Conservation (phyloP, 2,797 vertebrate genomes). For the Pseudochaenichthys georgianus region DNA sequence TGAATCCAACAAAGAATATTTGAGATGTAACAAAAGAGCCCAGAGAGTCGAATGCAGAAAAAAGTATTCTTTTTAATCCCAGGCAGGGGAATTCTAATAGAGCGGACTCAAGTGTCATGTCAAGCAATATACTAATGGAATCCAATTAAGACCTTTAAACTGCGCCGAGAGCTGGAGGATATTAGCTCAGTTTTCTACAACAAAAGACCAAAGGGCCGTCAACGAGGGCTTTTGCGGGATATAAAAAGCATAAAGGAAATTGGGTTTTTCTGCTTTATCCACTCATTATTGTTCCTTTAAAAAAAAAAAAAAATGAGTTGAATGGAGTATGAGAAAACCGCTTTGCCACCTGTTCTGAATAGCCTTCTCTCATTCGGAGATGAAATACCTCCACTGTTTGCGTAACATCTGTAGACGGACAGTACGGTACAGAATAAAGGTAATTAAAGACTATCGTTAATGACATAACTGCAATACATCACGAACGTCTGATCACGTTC, state of each 20-base stretch:
- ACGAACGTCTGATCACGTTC: neutral
- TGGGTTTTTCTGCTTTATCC: slow-evolving; percentile 85
- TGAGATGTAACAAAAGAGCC: slow-evolving; percentile 80
- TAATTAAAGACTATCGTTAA: slow-evolving; percentile 59
- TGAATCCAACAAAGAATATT: slow-evolving; percentile 81
- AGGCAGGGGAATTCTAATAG: slow-evolving; percentile 83
- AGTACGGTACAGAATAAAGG: slow-evolving; percentile 32
- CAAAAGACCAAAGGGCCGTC: slow-evolving; percentile 87
- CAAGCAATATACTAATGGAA: slow-evolving; percentile 88
- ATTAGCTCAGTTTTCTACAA: slow-evolving; percentile 87
- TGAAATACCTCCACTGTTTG: slow-evolving; percentile 53
- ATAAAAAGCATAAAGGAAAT: slow-evolving; percentile 85
- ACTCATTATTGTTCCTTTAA: slow-evolving; percentile 83
- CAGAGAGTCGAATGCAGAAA: slow-evolving; percentile 75
- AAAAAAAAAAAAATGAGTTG: slow-evolving; percentile 84
- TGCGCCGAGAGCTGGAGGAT: slow-evolving; percentile 82
- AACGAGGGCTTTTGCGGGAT: slow-evolving; percentile 82
- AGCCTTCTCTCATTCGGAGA: slow-evolving; percentile 49
- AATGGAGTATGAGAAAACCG: slow-evolving; percentile 76
- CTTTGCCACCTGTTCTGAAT: slow-evolving; percentile 75
- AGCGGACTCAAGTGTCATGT: slow-evolving; percentile 86
- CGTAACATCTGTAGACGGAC: slow-evolving; percentile 50
- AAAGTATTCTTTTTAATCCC: slow-evolving; percentile 80
- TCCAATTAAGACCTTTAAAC: slow-evolving; percentile 89
- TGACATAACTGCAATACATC: slow-evolving; percentile 42